Conservation (phyloP, 2,113 vertebrate genomes). For the Vulpes vulpes region DNA sequence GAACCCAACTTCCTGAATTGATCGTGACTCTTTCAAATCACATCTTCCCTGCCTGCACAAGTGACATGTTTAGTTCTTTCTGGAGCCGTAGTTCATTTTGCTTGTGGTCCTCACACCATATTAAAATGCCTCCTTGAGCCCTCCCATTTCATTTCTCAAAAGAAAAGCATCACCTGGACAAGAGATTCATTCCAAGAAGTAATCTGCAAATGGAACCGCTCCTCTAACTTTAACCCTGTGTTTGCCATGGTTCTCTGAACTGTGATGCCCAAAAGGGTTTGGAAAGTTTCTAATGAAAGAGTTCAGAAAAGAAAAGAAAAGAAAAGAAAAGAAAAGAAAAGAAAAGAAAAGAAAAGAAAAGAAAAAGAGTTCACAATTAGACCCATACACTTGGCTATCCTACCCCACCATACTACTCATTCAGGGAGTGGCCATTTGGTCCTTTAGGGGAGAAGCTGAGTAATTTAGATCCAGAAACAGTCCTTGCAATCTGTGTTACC, state of each 20-base stretch:
- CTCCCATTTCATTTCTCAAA: slow-evolving; percentile 44
- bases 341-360: too few relatives aligned
- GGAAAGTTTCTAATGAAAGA: slow-evolving; percentile 2
- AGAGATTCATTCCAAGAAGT: slow-evolving; percentile 10
- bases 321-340: too few relatives aligned
- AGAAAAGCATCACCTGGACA: not conserved
- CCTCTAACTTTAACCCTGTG: not conserved
- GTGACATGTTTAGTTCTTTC: slow-evolving; percentile 68
- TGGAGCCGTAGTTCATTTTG: slow-evolving; percentile 67
- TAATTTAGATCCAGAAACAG: not conserved
- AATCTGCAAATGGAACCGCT: not conserved
- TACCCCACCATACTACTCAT: not conserved
- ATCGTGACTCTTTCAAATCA: slow-evolving; percentile 68
- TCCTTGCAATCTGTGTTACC: not conserved
- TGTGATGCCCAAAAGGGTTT: not conserved
- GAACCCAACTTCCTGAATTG: slow-evolving; percentile 63
- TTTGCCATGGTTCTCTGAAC: slow-evolving; percentile 7
- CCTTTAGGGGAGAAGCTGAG: not conserved
- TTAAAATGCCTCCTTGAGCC: slow-evolving; percentile 30
- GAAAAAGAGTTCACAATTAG: not conserved
- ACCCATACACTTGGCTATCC: not conserved
- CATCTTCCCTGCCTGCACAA: slow-evolving; percentile 70
- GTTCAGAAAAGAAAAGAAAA: not conserved
- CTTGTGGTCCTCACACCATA: slow-evolving; percentile 9
- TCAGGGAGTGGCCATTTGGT: not conserved